These are phyloP conservation scores for Sycobia sp. DNA, from an alignment of 1,140 invertebrate species.

Conservation along the genomic window DNA sequence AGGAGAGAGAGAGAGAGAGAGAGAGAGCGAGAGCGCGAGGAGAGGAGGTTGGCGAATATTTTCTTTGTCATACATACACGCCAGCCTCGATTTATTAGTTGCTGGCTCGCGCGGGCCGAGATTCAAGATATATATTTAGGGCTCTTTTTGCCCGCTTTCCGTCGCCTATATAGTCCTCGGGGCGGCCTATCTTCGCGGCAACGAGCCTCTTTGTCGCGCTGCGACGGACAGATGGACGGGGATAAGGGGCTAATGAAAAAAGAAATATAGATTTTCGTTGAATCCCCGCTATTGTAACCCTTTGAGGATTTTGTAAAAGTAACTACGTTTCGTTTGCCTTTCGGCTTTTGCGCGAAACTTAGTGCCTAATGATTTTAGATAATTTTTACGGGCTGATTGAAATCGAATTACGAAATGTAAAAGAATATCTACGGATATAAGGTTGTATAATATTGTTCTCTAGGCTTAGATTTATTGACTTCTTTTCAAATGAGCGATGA, in stretches of 20 bases:
- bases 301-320: too few relatives aligned
- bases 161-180: too few relatives aligned
- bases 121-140: constrained; percentile 30
- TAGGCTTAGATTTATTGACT: too few relatives aligned
- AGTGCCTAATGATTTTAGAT: constrained; percentile 31
- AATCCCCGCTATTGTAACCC: constrained; percentile 32
- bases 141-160: too few relatives aligned
- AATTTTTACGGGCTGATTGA: constrained; percentile 28
- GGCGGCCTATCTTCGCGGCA: too few relatives aligned
- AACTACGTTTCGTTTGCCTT: too few relatives aligned
- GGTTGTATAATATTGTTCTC: too few relatives aligned
- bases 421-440: too few relatives aligned
- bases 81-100: constrained; percentile 28
- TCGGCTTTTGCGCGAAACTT: background rate
- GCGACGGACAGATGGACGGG: background rate
- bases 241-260: constrained; percentile 32
- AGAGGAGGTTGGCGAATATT: constrained; percentile 31
- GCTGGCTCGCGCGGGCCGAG: constrained; percentile 11
- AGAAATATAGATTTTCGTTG: constrained; percentile 33
- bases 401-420: constrained; percentile 9
- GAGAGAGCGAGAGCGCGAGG: too few relatives aligned
- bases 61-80: constrained; percentile 21
- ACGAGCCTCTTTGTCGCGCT: too few relatives aligned
- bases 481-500: too few relatives aligned
- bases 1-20: too few relatives aligned